A percentile compares a stretch with the other conserved stretches of the same genome.
Conservation (phyloP, 2,888 invertebrate species). For the Yponomeuta plumbellus region DNA sequence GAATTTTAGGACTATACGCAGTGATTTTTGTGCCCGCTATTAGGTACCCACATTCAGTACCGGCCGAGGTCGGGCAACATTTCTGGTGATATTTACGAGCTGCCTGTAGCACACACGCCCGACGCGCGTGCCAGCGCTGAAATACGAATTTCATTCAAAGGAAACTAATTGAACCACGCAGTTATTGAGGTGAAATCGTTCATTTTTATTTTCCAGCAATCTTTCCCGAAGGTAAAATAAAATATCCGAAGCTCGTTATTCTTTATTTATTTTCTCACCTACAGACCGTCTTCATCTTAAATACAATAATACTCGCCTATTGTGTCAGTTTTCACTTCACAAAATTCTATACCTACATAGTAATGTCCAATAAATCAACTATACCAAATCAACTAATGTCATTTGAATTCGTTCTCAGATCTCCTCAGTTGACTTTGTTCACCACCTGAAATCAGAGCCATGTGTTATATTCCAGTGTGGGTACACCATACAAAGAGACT, state of each 20-base stretch:
- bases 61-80: background rate
- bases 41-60: background rate
- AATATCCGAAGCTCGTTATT: background rate
- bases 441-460: conserved; percentile 2
- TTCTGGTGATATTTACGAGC: conserved; percentile 4
- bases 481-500: no score
- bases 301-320: conserved; percentile 11
- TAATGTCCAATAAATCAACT: conserved; percentile 8
- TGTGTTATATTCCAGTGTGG: background rate
- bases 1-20: background rate
- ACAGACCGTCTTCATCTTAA: background rate
- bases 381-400: background rate
- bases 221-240: background rate
- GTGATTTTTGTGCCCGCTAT: conserved; percentile 2
- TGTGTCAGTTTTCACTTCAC: background rate
- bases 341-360: background rate
- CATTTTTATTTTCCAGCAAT: background rate
- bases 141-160: conserved; percentile 10
- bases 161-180: conserved; percentile 6
- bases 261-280: background rate
- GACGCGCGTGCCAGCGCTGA: conserved; percentile 9
- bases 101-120: conserved; percentile 1
- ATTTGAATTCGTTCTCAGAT: background rate
- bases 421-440: background rate
- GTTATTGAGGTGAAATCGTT: conserved; percentile 2